Base-by-base conservation (phyloP, 2,113 vertebrate species). In the Silurus asotus region DNA sequence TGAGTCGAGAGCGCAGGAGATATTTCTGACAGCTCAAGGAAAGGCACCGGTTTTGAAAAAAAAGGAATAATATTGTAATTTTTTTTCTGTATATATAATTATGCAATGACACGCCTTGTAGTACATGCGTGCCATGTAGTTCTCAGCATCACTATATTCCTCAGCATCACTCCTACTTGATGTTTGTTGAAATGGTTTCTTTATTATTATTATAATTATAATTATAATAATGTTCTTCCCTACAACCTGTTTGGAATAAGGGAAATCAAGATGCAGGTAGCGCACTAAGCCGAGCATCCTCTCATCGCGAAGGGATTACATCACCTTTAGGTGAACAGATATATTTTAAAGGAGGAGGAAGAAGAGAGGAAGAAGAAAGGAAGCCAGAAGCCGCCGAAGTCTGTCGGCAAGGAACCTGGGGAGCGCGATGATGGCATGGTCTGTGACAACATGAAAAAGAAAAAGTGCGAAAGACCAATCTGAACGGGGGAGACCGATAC, bases 361-460 rank as follows among this genome's bases (percentile, higher is more conserved):
- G 88, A 78, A 53, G 88, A 78, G 15, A 19, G 59, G 86, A 81
- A 76, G 83, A 56, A 69, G 65, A 58, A 51, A 37, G 82, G 37
- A 37, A 37, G 37, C 37, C 37, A 37, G 37, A 37, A 74, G n/a
- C 11, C 8, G 37, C 51, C 1, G 87, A 83, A 88, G 93, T 91
- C 92, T 94, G 94, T 93, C 92, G 92, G 92, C 82, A 92, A 83
- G 90, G 89, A 51, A 25, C 89, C 80, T 37, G 37, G 37, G 85
- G 91, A 69, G 83, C 89, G 81, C 88, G 80, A 94, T 85, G 87
- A 92, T 87, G 90, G 91, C 89, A 92, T 94, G 37, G 94, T 92
- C 91, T 84, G 91, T 94, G 91, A 93, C 93, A 95, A 94, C 92
- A 95, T 95, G 94, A 95, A 94, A 95, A 94, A 94, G 94, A 94